Base-by-base conservation (phyloP, 2,797 vertebrate species). In the Argya squamiceps region DNA sequence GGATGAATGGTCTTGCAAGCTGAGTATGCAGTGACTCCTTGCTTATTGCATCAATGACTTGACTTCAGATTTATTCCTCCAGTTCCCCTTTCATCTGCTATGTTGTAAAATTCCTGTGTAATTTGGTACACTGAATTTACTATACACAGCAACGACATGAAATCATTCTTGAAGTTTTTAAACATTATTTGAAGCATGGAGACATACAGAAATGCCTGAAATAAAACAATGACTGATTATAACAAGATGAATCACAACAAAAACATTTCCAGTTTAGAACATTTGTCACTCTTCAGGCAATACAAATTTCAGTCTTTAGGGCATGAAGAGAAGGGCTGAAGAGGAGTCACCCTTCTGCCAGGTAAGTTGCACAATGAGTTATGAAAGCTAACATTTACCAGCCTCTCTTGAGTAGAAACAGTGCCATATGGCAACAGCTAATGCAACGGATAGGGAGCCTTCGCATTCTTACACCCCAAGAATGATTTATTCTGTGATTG, bases 341-440 rank as follows among this genome's bases (percentile, higher is more conserved):
- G 64, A 84, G 60, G 64, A 95, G 94, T 74, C 83, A 58, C 83
- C 68, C 83, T 93, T 90, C 83, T 95, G 70, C 56, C 94, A 96
- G 94, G 93, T 96, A 96, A 89, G 71, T 10, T 93, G 69, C 90
- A 95, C 93, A 88, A 74, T 29, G 77, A 93, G 46, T 95, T 96
- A 84, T 43, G 67, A 95, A 93, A 93, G 75, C 84, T 93, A 95
- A 93, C 93, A 94, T 96, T 93, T 86, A 93, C 67, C 60, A 93
- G 88, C 46, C 55, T 95, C 79, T 86, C 80, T 85, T 41, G 78
- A 94, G 88, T 41, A 95, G 83, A 95, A 94, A 93, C 77, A 87
- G 83, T 58, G 64, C 93, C 96, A 95, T 94, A 96, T 95, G 94
- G 96, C 93, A 90, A 71, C 58, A 96, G 67, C 91, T 96, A 93